Percentiles rank a stretch among this genome's conserved stretches.
phyloP scores from a whole-genome alignment of 1,140 invertebrate species.

The Pomphorhynchus laevis region DNA sequence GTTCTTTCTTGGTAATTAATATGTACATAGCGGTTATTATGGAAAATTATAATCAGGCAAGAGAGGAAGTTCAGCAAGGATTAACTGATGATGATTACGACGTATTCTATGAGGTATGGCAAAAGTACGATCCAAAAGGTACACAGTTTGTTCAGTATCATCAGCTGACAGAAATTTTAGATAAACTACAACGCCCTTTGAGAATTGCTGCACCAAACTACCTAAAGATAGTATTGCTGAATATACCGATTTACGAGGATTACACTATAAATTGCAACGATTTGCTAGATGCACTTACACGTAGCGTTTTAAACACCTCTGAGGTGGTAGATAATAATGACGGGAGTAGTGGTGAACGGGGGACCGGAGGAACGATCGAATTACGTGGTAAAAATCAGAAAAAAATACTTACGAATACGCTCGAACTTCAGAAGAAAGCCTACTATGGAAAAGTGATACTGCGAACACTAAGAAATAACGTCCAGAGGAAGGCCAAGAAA shows the following conservation, averaged over 20 bases:
- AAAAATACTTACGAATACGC: slow-evolving; percentile 6
- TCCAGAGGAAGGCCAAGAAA: neutral
- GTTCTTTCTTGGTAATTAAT: slow-evolving; percentile 86
- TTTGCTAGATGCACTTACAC: slow-evolving; percentile 55
- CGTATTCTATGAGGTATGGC: slow-evolving; percentile 98
- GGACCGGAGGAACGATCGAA: slow-evolving; percentile 22
- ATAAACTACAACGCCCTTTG: slow-evolving; percentile 55
- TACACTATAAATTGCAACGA: slow-evolving; percentile 85
- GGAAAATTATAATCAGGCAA: slow-evolving; percentile 86
- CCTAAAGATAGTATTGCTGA: slow-evolving; percentile 88
- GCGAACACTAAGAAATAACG: neutral
- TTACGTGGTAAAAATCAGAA: slow-evolving; percentile 2
- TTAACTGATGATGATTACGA: slow-evolving; percentile 91
- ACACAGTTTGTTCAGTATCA: slow-evolving; percentile 76
- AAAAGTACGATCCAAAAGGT: slow-evolving; percentile 77
- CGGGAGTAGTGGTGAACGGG: slow-evolving; percentile 11
- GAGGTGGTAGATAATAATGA: slow-evolving; percentile 19
- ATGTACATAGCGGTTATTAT: slow-evolving; percentile 97
- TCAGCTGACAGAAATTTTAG: slow-evolving; percentile 59
- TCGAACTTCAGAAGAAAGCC: slow-evolving; percentile 5
- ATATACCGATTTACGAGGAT: slow-evolving; percentile 79
- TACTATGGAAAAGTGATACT: slow-evolving; percentile 1
- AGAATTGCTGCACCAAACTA: slow-evolving; percentile 90
- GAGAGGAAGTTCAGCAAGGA: slow-evolving; percentile 69
- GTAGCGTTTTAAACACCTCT: slow-evolving; percentile 61